Conservation (phyloP, 2,888 invertebrate species). For the Automeris io region DNA sequence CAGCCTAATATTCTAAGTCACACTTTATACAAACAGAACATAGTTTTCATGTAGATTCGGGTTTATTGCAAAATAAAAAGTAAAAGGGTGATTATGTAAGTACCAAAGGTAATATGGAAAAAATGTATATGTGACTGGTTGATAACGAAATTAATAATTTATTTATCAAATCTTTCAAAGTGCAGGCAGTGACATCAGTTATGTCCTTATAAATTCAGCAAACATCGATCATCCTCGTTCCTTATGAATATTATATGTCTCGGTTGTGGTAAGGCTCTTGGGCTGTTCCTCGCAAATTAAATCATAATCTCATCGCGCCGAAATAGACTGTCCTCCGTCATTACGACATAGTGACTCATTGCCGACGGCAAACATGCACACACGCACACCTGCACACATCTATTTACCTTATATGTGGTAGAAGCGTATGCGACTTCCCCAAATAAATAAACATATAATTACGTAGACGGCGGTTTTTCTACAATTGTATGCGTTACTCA, state of each 20-base stretch:
- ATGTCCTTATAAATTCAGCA: neutral
- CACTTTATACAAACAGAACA: too few relatives aligned
- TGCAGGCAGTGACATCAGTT: neutral
- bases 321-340: constrained; percentile 66
- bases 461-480: constrained; percentile 69
- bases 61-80: too few relatives aligned
- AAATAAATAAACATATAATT: constrained; percentile 59
- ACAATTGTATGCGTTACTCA: constrained; percentile 53
- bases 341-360: constrained; percentile 68
- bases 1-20: too few relatives aligned
- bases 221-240: neutral
- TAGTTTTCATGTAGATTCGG: too few relatives aligned
- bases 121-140: too few relatives aligned
- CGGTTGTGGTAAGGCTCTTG: constrained; percentile 12
- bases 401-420: constrained; percentile 51
- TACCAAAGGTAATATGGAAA: too few relatives aligned
- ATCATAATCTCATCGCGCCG: constrained; percentile 67
- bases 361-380: constrained; percentile 47
- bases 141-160: too few relatives aligned
- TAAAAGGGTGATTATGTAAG: too few relatives aligned
- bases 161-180: neutral
- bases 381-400: constrained; percentile 29
- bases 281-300: constrained; percentile 33
- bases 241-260: constrained; percentile 12
- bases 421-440: constrained; percentile 40